Base-by-base conservation (phyloP, 2,888 invertebrate genomes). In the Steinernema hermaphroditum region DNA sequence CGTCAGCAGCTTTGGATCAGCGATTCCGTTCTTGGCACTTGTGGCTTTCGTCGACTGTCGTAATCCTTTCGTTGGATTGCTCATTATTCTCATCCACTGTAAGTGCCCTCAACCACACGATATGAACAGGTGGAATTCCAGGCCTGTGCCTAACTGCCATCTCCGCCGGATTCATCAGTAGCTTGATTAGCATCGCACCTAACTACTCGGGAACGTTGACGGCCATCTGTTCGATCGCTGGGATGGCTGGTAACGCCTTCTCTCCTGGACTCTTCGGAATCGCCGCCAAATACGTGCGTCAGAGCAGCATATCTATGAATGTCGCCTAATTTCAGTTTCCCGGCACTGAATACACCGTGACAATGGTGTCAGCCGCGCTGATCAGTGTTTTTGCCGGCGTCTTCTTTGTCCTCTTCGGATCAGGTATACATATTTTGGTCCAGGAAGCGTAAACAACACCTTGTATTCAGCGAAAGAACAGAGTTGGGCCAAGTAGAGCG, bases 121-220 rank as follows among this genome's bases (percentile, higher is more conserved):
- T n/a, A n/a, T n/a, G n/a, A n/a, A n/a, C n/a, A n/a, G n/a, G n/a
- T n/a, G n/a, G n/a, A n/a, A n/a, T 22, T 27, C 29, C 24, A 54
- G 54, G 54, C 22, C 54, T 54, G 8, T 54, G 54, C 22, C 27
- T 54, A 8, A 54, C 54, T 6, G 54, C 54, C 22, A 54, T 54
- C 2, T 54, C 54, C 14, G 54, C 54, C 27, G 54, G 54, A 27
- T 54, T 54, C 54, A 54, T 54, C 54, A 54, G 54, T 27, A 27
- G 24, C 16, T 27, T 54, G 6, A 54, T 54, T 27, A 54, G 54
- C 16, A 22, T 54, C 16, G 54, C 54, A 6, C 54, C 54, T 8
- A 9, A 27, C 24, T 16, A 54, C 24, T 27, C 54, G 8, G 54
- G 54, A 54, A 54, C 54, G 6, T 27, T 54, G 6, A 54, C 54